phyloP scores from a whole-genome alignment of 30 jellyfish, hydroid and myxozoan genomes.

The Clytia hemisphaerica region DNA sequence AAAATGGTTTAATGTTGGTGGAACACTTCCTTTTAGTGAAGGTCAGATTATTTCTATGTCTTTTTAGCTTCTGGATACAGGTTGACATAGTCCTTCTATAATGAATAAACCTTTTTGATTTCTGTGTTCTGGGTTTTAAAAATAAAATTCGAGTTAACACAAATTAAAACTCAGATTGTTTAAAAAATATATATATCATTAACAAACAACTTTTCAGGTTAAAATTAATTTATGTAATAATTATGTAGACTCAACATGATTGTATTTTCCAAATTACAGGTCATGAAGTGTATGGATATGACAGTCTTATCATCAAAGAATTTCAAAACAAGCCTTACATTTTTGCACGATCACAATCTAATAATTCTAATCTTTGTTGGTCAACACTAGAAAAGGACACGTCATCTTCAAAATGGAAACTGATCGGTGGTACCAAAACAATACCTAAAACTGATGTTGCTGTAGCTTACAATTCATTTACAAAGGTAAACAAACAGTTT shows the following conservation, averaged over 20 bases:
- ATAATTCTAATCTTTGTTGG: constrained; percentile 59
- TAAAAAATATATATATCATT: no score
- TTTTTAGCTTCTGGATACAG: no score
- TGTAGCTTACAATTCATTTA: constrained; percentile 59
- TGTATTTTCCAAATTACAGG: no score
- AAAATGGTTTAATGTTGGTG: constrained; percentile 58
- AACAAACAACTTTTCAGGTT: no score
- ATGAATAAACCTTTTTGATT: no score
- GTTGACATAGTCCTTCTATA: no score
- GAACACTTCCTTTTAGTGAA: constrained; percentile 53
- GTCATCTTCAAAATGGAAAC: constrained; percentile 40
- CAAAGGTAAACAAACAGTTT: constrained; percentile 71
- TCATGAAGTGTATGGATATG: constrained; percentile 36
- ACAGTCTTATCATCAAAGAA: constrained; percentile 51
- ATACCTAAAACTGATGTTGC: constrained; percentile 69
- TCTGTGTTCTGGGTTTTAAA: no score
- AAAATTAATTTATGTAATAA: no score
- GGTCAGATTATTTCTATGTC: constrained; percentile 24
- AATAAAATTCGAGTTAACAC: no score
- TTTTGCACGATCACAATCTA: constrained; percentile 54
- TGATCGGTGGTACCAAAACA: constrained; percentile 58
- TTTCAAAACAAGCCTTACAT: constrained; percentile 38
- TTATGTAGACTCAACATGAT: no score
- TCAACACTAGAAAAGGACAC: constrained; percentile 28
- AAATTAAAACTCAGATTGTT: no score